phyloP scores from a whole-genome alignment of 2,888 invertebrate genomes.

The Rhamphomyia laevipes region DNA sequence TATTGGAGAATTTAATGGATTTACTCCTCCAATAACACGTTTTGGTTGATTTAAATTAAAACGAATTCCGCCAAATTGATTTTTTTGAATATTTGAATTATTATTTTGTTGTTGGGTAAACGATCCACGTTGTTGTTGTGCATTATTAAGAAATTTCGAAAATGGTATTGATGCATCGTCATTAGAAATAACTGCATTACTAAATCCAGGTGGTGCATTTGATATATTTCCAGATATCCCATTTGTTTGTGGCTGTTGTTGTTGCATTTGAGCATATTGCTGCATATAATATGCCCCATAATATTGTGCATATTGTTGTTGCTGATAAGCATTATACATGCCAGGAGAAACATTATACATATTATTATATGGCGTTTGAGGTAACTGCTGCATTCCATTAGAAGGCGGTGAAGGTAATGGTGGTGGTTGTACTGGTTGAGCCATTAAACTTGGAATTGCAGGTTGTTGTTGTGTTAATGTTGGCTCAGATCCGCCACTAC shows the following conservation, averaged over 20 bases:
- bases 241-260: slow-evolving; percentile 19
- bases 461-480: neutral
- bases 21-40: slow-evolving; percentile 29
- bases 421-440: neutral
- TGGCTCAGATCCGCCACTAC: no score
- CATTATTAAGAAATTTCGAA: neutral
- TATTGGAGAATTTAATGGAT: slow-evolving; percentile 31
- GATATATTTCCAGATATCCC: slow-evolving; percentile 23
- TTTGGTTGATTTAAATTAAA: slow-evolving; percentile 43
- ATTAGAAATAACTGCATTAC: slow-evolving; percentile 31
- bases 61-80: slow-evolving; percentile 40
- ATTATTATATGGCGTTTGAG: neutral
- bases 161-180: slow-evolving; percentile 17
- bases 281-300: slow-evolving; percentile 17
- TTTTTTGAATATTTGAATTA: slow-evolving; percentile 21
- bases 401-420: slow-evolving; percentile 5
- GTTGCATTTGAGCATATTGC: slow-evolving; percentile 18
- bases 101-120: slow-evolving; percentile 17
- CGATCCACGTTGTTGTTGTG: slow-evolving; percentile 37
- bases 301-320: slow-evolving; percentile 15
- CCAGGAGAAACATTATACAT: slow-evolving; percentile 11
- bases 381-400: slow-evolving; percentile 2
- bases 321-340: slow-evolving; percentile 11
- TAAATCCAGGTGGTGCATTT: slow-evolving; percentile 41
- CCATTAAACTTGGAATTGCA: neutral